Base-by-base conservation (phyloP, 2,888 invertebrate species). In the Sphinx pinastri region DNA sequence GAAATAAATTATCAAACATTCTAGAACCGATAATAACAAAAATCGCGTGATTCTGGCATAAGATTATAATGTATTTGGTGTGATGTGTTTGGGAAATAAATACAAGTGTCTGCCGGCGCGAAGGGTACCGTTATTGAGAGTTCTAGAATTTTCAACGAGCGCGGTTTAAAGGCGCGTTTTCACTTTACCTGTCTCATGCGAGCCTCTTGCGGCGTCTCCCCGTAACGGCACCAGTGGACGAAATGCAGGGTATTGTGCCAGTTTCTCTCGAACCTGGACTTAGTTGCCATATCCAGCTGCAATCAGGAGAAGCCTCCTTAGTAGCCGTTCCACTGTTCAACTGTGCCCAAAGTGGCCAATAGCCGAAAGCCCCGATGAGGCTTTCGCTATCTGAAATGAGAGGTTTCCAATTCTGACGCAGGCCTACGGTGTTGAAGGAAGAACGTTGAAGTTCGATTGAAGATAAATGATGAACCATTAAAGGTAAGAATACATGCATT, bases 141-240 rank as follows among this genome's bases (percentile, higher is more conserved):
- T 83, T 86, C 78, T 82, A 80, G 78, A 79, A 77, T 76, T 49
- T 73, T 73, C 70, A 71, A 69, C 59, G 66, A 54, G 45, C 72
- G 7, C 63, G 49, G 71, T 71, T 70, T 68, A 51, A 70, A 66
- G 38, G 68, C 68, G 70, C 74, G 75, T 79, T 76, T 74, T 68
- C 68, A 75, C 81, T 86, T 94, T 95, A 96, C 96, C 95, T 96
- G 96, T 94, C 96, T 95, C 91, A 95, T 95, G 84, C 96, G 95
- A 89, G 95, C 95, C 88, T 95, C 95, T 85, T 95, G 95, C 81
- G 95, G 95, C 68, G 95, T 95, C 86, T 95, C 95, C 71, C 96
- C 96, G 79, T 96, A 96, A 76, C 96, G 95, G 88, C 96, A 96
- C 96, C 96, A 96, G 87, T 96, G 95, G 77, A 95, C 95, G 89